Base-by-base conservation (phyloP, 30 jellyfish, hydroid and myxozoan species). In the Cassiopea andromeda region DNA sequence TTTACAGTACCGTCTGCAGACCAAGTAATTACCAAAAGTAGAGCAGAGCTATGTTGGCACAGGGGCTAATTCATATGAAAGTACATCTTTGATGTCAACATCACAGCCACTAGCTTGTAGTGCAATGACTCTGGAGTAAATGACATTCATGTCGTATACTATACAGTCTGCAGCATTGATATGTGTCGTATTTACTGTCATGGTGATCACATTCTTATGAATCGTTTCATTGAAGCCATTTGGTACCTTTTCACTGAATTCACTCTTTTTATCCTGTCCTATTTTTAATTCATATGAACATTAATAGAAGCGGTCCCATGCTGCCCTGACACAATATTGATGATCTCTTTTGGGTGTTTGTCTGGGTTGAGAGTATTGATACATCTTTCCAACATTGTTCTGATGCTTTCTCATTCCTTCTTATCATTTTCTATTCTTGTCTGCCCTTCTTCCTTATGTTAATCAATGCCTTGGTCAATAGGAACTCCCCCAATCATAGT, bases 311-410 rank as follows among this genome's bases (percentile, higher is more conserved):
- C 81, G 44, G 64, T 69, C 81, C 27, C 69, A 8, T 69, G 69
- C 47, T 60, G 69, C 44, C 83, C 83, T 68, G 77, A 49, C 77
- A 83, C 91, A 48, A 83, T 83, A 57, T 83, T 83, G 75, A 83
- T 70, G 81, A 81, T 81, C 61, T 66, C 38, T 43, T 1, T 77
- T 70, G 91, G 84, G 70, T 83, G 77, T 69, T 75, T 49, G 45
- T 84, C 45, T 46, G 69, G 61, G 48, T 83, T 84, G 47, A 83
- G 84, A 46, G 73, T 84, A 83, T 83, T 84, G 91, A 83, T 83
- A 84, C 91, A 43, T 68, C 69, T 15, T 77, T 69, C 60, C 18
- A 83, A 77, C 91, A 68, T 83, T 50, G 48, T 77, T 71, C 60
- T 75, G 47, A 83, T 45, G 48, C 75, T 83, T 44, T 69, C 91